These are phyloP conservation scores for Papio anubis DNA, from an alignment of 2,113 vertebrate genomes.

Conservation along the genomic window DNA sequence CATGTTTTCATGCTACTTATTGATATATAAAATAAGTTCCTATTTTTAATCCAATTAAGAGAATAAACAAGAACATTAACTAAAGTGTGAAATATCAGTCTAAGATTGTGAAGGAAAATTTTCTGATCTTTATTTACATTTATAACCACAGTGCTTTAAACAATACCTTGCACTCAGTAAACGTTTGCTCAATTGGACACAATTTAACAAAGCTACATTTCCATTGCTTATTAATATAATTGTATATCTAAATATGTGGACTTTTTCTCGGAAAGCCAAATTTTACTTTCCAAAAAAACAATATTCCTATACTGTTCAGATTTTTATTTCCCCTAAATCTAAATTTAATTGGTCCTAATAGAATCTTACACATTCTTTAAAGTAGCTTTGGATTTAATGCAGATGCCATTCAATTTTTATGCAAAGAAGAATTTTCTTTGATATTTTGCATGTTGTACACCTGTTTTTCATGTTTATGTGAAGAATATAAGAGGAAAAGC, in stretches of 20 bases:
- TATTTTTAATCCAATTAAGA: background rate
- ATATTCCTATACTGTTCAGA: background rate
- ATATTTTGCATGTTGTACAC: background rate
- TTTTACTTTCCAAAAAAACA: background rate
- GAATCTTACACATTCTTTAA: background rate
- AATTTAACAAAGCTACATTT: background rate
- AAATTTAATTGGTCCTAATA: background rate
- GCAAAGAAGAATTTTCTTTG: background rate
- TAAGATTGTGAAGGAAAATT: background rate
- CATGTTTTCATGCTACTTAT: background rate
- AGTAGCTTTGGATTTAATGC: background rate
- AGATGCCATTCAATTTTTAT: background rate
- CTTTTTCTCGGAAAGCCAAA: background rate
- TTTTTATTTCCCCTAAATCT: background rate
- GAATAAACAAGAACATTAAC: background rate
- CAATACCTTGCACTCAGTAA: background rate
- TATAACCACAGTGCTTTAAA: background rate
- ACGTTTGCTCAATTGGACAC: background rate
- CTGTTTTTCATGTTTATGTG: background rate
- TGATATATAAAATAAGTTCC: background rate
- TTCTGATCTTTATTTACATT: background rate
- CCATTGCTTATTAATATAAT: background rate
- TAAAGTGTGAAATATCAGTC: background rate
- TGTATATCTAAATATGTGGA: background rate
- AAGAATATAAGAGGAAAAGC: background rate